phyloP scores from a whole-genome alignment of 2,888 invertebrate genomes.

The Eretmocerus hayati region DNA sequence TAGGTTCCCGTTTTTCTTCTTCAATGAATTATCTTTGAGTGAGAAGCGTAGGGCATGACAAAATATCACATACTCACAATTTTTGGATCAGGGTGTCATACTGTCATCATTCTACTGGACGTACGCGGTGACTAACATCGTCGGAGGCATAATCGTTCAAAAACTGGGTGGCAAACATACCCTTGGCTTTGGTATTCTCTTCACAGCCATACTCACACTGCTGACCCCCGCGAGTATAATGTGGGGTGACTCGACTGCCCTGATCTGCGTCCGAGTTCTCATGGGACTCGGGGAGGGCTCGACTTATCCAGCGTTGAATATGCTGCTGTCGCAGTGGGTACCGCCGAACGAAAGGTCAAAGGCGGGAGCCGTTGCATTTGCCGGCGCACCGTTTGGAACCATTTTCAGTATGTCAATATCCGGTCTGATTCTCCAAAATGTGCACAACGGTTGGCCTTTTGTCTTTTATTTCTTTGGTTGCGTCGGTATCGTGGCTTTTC shows the following conservation, averaged over 20 bases:
- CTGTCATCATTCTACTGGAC: constrained; percentile 81
- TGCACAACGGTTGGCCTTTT: constrained; percentile 62
- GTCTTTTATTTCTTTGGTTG: constrained; percentile 77
- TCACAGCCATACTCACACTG: constrained; percentile 74
- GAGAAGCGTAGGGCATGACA: no score
- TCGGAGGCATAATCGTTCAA: constrained; percentile 74
- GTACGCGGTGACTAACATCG: constrained; percentile 74
- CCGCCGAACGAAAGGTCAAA: constrained; percentile 62
- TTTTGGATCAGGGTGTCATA: constrained; percentile 57
- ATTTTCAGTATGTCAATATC: constrained; percentile 58
- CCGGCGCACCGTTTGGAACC: constrained; percentile 60
- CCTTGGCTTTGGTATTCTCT: constrained; percentile 71
- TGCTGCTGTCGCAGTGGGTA: constrained; percentile 73
- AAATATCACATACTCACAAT: not conserved
- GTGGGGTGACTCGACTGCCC: constrained; percentile 58
- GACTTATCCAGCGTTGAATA: constrained; percentile 76
- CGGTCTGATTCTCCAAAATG: constrained; percentile 59
- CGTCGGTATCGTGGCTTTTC: constrained; percentile 65
- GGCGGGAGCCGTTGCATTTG: constrained; percentile 71
- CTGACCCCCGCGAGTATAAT: constrained; percentile 69
- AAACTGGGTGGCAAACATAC: constrained; percentile 80
- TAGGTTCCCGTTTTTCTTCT: not conserved
- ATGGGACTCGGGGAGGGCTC: constrained; percentile 83
- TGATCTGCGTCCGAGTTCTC: constrained; percentile 69
- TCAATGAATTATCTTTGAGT: not conserved